A percentile compares a stretch with the other conserved stretches of the same genome.
These are phyloP conservation scores for Gambusia holbrooki DNA, from an alignment of 2,113 vertebrate genomes.

Conservation along the genomic window DNA sequence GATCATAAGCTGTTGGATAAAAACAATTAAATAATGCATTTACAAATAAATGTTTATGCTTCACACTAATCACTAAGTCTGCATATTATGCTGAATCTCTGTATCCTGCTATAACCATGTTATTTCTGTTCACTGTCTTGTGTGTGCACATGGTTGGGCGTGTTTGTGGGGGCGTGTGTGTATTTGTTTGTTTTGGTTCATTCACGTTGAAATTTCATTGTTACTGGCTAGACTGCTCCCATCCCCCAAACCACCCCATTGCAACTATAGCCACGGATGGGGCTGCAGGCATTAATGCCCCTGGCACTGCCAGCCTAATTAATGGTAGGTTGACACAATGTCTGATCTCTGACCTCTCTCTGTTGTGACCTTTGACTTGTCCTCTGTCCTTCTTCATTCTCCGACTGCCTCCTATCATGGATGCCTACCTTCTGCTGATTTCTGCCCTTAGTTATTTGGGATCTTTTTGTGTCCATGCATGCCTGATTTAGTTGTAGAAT, in stretches of 20 bases:
- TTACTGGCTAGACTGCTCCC: slow-evolving; percentile 92
- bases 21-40: not conserved
- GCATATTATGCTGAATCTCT: slow-evolving; percentile 52
- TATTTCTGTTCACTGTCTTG: slow-evolving; percentile 78
- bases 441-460: slow-evolving; percentile 64
- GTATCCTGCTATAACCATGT: slow-evolving; percentile 76
- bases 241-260: slow-evolving; percentile 94
- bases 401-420: slow-evolving; percentile 36
- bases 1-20: not conserved
- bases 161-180: slow-evolving; percentile 26
- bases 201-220: slow-evolving; percentile 80
- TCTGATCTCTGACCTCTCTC: slow-evolving; percentile 71
- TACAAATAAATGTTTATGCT: not conserved
- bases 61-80: slow-evolving; percentile 22
- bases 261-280: slow-evolving; percentile 93
- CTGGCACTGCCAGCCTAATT: slow-evolving; percentile 96
- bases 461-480: slow-evolving; percentile 72
- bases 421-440: slow-evolving; percentile 30
- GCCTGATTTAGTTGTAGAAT: slow-evolving; percentile 69
- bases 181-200: slow-evolving; percentile 53
- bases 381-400: slow-evolving; percentile 47
- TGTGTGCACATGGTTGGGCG: slow-evolving; percentile 36
- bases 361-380: slow-evolving; percentile 73
- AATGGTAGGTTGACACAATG: slow-evolving; percentile 95
- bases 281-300: slow-evolving; percentile 91